Evolutionary conservation across 2,797 vertebrate genomes (phyloP).

Genomic region (Hoplostethus atlanticus): DNA sequence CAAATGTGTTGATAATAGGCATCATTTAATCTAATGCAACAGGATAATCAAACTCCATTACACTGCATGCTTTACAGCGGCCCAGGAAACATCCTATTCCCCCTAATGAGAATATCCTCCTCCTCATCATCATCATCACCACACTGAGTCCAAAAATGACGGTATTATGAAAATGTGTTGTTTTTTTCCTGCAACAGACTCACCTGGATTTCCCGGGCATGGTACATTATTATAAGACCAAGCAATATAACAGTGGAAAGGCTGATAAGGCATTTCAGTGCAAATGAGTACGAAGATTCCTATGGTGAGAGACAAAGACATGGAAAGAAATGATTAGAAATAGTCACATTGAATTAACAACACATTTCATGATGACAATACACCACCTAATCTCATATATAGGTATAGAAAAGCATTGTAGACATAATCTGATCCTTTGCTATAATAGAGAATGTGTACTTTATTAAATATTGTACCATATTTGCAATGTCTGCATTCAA

Average conservation of each 20-base stretch:
- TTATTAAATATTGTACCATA: neutral
- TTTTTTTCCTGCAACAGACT: conserved; percentile 59
- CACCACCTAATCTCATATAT: neutral
- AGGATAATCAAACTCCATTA: neutral
- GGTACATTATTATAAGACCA: conserved; percentile 97
- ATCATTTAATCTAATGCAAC: neutral
- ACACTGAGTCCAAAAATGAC: conserved; percentile 7
- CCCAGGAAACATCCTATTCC: neutral
- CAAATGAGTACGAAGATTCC: conserved; percentile 95
- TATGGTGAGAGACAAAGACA: conserved; percentile 76
- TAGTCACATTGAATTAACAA: neutral
- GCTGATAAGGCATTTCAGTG: conserved; percentile 99
- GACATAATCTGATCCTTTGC: too few species aligned
- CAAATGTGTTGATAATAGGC: neutral
- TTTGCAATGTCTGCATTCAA: conserved; percentile 11
- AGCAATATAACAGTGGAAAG: conserved; percentile 96
- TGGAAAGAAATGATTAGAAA: conserved; percentile 41
- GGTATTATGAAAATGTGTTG: neutral
- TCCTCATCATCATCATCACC: conserved; percentile 9
- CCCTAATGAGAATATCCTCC: too few species aligned
- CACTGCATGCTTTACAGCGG: neutral
- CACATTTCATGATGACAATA: neutral
- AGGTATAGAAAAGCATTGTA: too few species aligned
- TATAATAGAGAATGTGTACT: neutral
- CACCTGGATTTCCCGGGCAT: conserved; percentile 97